Evolutionary conservation across 2,113 vertebrate species (phyloP).

Genomic region (Carassius auratus): DNA sequence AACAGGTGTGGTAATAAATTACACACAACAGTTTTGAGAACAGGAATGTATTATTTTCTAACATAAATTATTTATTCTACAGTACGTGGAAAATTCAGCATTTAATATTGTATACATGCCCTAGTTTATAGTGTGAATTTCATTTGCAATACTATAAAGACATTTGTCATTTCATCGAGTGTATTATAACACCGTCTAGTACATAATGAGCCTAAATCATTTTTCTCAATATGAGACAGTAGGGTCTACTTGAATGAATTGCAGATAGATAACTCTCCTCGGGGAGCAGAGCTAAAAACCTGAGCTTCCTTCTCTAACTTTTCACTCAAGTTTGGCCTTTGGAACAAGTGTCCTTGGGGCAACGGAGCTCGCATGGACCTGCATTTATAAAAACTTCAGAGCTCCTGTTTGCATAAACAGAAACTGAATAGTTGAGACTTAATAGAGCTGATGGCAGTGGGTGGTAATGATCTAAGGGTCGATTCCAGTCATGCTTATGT

Average conservation of each 20-base stretch:
- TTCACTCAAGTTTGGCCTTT: slow-evolving; percentile 58
- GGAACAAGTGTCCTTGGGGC: slow-evolving; percentile 63
- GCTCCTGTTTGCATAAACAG: slow-evolving; percentile 62
- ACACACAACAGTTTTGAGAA: background rate
- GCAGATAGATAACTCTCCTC: slow-evolving; percentile 44
- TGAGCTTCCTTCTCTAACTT: slow-evolving; percentile 47
- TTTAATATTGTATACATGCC: background rate
- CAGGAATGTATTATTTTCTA: background rate
- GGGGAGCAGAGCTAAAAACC: background rate
- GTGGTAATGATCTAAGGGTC: slow-evolving; percentile 38
- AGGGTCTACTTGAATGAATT: slow-evolving; percentile 22
- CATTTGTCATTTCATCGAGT: background rate
- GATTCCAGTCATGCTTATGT: slow-evolving; percentile 38
- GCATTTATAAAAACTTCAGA: slow-evolving; percentile 65
- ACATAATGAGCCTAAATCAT: background rate
- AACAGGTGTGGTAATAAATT: background rate
- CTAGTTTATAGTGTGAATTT: background rate
- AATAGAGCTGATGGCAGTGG: slow-evolving; percentile 63
- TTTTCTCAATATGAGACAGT: slow-evolving; percentile 11
- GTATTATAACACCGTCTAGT: background rate
- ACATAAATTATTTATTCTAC: background rate
- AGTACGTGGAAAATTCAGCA: background rate
- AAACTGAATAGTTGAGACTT: slow-evolving; percentile 67
- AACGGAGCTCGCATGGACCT: slow-evolving; percentile 58
- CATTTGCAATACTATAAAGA: background rate